Evolutionary conservation across 2,113 vertebrate genomes (phyloP).

Genomic region (Paralichthys olivaceus): DNA sequence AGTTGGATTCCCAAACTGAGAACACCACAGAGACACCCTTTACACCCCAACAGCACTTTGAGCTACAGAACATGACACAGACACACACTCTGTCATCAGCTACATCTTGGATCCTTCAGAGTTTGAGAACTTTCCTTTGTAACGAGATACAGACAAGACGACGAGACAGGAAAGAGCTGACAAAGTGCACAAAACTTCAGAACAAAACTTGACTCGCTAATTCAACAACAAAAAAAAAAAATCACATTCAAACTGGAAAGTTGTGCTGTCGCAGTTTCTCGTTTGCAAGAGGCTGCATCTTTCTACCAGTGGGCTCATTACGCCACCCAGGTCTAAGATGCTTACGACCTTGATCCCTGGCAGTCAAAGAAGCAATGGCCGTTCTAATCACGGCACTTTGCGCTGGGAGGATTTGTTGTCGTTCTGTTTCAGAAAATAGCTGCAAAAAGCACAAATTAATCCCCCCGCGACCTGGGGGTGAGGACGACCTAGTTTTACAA

Average conservation of each 20-base stretch:
- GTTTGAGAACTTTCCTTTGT: background rate
- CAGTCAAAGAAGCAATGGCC: constrained; percentile 36
- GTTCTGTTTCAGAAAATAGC: constrained; percentile 63
- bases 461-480: constrained; percentile 43
- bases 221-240: background rate
- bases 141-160: background rate
- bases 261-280: background rate
- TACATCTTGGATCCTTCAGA: background rate
- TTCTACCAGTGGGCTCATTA: constrained; percentile 38
- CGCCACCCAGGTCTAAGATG: constrained; percentile 44
- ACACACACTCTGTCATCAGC: background rate
- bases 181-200: background rate
- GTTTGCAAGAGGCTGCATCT: constrained; percentile 14
- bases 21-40: background rate
- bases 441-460: constrained; percentile 73
- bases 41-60: background rate
- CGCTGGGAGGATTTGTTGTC: constrained; percentile 60
- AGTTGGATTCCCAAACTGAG: background rate
- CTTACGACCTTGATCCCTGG: constrained; percentile 52
- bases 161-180: constrained; percentile 3
- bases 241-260: background rate
- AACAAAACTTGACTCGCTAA: background rate
- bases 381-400: constrained; percentile 50
- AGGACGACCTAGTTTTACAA: constrained; percentile 69
- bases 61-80: background rate